Conservation (phyloP, 2,797 vertebrate species). For the Coluber constrictor region DNA sequence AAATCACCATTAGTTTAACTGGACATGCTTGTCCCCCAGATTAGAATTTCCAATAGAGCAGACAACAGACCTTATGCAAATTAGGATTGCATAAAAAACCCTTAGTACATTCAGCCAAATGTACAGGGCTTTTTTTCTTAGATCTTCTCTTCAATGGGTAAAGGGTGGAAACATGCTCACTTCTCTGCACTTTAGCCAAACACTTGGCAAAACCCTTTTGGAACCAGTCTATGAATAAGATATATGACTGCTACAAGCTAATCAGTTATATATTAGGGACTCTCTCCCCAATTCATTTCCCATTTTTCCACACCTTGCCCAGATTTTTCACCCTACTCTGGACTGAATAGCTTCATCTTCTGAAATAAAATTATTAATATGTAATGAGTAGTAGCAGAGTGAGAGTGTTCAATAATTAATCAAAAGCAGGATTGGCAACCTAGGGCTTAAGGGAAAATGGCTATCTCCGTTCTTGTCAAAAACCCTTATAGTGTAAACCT, state of each 20-base stretch:
- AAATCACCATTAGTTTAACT: background rate
- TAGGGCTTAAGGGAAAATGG: background rate
- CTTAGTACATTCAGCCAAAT: background rate
- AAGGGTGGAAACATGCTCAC: background rate
- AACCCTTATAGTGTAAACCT: background rate
- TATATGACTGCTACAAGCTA: background rate
- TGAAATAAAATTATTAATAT: background rate
- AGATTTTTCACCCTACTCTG: background rate
- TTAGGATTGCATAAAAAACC: too few relatives aligned
- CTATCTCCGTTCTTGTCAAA: background rate
- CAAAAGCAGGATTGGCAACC: background rate
- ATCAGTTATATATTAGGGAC: background rate
- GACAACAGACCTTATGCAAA: too few relatives aligned
- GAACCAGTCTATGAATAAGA: background rate
- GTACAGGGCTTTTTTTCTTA: background rate
- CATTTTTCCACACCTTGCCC: conserved; percentile 24
- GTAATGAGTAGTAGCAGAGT: background rate
- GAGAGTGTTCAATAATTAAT: background rate
- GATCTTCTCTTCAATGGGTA: background rate
- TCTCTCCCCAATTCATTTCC: background rate
- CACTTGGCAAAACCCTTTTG: background rate
- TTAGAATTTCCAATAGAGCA: background rate
- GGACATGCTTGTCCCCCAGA: background rate
- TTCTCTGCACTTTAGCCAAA: background rate
- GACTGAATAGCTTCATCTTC: background rate